Evolutionary conservation across 2,888 invertebrate species (phyloP).

Genomic region (Keiferia lycopersicella): DNA sequence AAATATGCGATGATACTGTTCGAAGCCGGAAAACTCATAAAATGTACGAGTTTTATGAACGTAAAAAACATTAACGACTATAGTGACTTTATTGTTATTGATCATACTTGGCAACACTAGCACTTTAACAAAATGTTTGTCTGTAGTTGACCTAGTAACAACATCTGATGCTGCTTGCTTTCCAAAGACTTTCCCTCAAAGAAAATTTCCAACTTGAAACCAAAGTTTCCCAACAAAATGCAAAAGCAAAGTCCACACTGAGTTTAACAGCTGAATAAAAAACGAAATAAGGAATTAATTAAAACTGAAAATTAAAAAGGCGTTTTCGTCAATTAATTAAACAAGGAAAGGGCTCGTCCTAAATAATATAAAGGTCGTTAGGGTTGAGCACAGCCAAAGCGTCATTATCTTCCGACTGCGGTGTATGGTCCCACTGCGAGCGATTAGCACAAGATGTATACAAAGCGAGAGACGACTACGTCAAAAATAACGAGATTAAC

Average conservation of each 20-base stretch:
- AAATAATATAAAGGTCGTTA: constrained; percentile 78
- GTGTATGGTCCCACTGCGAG: constrained; percentile 28
- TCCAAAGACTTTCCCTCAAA: background rate
- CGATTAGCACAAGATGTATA: background rate
- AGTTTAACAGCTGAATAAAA: constrained; percentile 31
- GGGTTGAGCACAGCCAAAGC: constrained; percentile 67
- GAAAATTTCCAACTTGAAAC: background rate
- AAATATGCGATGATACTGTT: too few relatives aligned
- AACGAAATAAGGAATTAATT: constrained; percentile 39
- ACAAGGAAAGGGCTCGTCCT: constrained; percentile 70
- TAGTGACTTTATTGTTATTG: too few relatives aligned
- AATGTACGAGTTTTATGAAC: too few relatives aligned
- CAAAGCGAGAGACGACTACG: too few relatives aligned
- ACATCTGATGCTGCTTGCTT: too few relatives aligned
- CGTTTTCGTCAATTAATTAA: constrained; percentile 74
- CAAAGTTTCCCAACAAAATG: constrained; percentile 3
- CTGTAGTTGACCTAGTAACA: too few relatives aligned
- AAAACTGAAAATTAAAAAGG: constrained; percentile 61
- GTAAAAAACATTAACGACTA: too few relatives aligned
- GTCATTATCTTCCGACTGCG: constrained; percentile 66
- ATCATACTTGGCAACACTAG: too few relatives aligned
- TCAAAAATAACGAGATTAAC: too few relatives aligned
- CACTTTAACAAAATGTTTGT: too few relatives aligned
- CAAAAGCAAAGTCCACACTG: background rate
- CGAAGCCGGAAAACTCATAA: too few relatives aligned